phyloP scores from a whole-genome alignment of 2,113 vertebrate species.

The Erythrocercus mccallii region DNA sequence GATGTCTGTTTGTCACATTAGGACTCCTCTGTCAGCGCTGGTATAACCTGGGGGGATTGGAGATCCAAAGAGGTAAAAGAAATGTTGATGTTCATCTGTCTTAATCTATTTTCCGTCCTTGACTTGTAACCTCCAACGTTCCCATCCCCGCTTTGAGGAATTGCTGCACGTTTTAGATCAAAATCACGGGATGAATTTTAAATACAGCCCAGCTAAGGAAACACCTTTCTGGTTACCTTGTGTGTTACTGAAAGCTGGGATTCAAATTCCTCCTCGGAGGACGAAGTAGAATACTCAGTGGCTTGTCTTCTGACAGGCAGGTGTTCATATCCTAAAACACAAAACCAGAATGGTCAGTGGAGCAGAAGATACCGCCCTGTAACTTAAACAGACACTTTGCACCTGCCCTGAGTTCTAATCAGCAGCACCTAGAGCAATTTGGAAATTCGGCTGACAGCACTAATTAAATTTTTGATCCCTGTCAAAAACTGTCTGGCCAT shows the following conservation, averaged over 20 bases:
- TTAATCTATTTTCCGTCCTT: background rate
- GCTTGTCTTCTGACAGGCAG: background rate
- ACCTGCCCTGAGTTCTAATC: slow-evolving; percentile 58
- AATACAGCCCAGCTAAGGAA: background rate
- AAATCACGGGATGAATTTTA: background rate
- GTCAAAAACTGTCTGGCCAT: slow-evolving; percentile 45
- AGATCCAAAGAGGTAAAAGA: background rate
- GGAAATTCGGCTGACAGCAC: slow-evolving; percentile 33
- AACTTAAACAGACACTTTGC: slow-evolving; percentile 15
- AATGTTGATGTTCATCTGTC: slow-evolving; percentile 1
- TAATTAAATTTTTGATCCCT: slow-evolving; percentile 67
- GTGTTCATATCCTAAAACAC: slow-evolving; percentile 49
- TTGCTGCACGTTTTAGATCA: background rate
- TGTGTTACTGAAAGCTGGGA: slow-evolving; percentile 40
- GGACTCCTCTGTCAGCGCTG: background rate
- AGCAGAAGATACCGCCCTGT: background rate
- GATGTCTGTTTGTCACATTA: slow-evolving; percentile 30
- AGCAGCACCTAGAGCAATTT: slow-evolving; percentile 58
- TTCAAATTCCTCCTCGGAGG: slow-evolving; percentile 78
- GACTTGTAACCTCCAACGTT: background rate
- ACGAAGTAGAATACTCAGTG: slow-evolving; percentile 27
- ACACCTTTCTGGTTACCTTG: slow-evolving; percentile 71
- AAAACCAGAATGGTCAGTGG: slow-evolving; percentile 35
- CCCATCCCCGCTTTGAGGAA: background rate
- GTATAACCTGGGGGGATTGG: background rate